Base-by-base conservation (phyloP, 1,140 invertebrate genomes). In the Sminthurinus signatus region DNA sequence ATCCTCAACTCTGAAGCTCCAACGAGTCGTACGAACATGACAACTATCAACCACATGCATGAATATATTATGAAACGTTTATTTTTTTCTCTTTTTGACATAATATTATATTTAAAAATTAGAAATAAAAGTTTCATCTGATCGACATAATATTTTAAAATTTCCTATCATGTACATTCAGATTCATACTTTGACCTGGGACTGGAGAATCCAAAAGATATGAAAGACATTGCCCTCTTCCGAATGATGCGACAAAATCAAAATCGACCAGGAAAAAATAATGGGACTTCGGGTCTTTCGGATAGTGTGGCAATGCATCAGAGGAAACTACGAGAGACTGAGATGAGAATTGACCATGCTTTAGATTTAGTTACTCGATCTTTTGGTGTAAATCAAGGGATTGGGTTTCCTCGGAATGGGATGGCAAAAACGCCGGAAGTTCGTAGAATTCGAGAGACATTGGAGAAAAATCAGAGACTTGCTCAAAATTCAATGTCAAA, bases 311-410 rank as follows among this genome's bases (percentile, higher is more conserved):
- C 50, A 2, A 15, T 52, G 14, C 50, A 52, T 28, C 50, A 52
- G 27, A 27, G 50, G n/a, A 52, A 52, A 29, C 28, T 52, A 3
- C 50, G 50, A 27, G 50, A 28, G 2, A 52, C 50, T 8, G 50
- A 52, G 27, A 25, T 25, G 4, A 25, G 50, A 29, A 52, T 52
- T 23, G 50, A 52, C n/a, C 50, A 52, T 52, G 50, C 50, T 28
- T 28, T 52, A n/a, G 50, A 52, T n/a, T 28, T 52, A 8, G 50
- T 52, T 10, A 52, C 25, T 4, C 50, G 50, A 27, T 52, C 50
- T 28, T 52, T 52, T 29, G 50, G 50, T 27, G 50, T 52, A 5
- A 52, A 52, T 29, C 50, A 52, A 29, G 19, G 19, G 5, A 46
- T 5, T 10, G 50, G 14, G n/a, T 25, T 25, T 4, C 3, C 19